phyloP scores from a whole-genome alignment of 1,140 invertebrate genomes.

The Dendroctonus ponderosae region DNA sequence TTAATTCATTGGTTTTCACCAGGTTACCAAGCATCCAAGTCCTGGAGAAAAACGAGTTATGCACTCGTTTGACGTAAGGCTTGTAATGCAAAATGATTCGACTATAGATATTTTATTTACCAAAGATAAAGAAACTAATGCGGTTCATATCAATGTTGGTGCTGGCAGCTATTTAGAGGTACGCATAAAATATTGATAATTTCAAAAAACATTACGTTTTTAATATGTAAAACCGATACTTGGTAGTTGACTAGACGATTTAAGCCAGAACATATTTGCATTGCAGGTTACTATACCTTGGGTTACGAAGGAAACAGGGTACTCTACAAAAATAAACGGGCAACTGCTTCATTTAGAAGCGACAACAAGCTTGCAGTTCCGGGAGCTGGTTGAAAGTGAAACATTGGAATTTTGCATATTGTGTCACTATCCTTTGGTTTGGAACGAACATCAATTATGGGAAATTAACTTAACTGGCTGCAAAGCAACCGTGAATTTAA shows the following conservation, averaged over 20 bases:
- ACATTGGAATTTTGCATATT: slow-evolving; percentile 88
- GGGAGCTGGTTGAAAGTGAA: slow-evolving; percentile 89
- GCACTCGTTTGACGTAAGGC: slow-evolving; percentile 88
- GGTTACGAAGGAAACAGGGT: slow-evolving; percentile 80
- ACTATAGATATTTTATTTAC: slow-evolving; percentile 95
- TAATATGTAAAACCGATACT: background rate
- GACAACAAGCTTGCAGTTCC: slow-evolving; percentile 89
- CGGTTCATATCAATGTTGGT: slow-evolving; percentile 90
- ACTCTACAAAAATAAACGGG: slow-evolving; percentile 86
- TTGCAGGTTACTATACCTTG: slow-evolving; percentile 90
- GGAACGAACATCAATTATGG: slow-evolving; percentile 96
- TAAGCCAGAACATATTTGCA: background rate
- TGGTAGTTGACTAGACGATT: background rate
- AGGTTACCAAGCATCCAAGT: slow-evolving; percentile 66
- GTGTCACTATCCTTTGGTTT: slow-evolving; percentile 84
- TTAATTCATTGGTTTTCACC: slow-evolving; percentile 1
- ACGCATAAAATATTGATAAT: background rate
- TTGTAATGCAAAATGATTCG: slow-evolving; percentile 87
- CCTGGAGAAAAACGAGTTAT: slow-evolving; percentile 85
- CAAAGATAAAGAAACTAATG: slow-evolving; percentile 95
- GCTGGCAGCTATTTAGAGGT: slow-evolving; percentile 90
- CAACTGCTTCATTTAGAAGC: slow-evolving; percentile 91
- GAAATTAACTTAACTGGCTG: slow-evolving; percentile 85
- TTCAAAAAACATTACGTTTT: background rate
- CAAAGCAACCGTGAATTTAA: slow-evolving; percentile 87